Conservation (phyloP, 2,888 invertebrate genomes). For the Athetis lepigone region DNA sequence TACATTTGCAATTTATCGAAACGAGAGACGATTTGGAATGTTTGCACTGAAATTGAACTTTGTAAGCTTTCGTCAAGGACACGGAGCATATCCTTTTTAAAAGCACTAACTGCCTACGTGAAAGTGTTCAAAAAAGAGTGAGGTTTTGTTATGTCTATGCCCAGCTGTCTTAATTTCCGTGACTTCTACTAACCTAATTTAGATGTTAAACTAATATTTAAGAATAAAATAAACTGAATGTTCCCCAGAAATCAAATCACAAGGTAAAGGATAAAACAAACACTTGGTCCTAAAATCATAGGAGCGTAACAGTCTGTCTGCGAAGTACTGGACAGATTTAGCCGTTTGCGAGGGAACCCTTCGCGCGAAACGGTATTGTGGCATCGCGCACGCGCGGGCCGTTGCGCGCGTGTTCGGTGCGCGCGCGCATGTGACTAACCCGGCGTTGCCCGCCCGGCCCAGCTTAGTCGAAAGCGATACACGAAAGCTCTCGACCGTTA, state of each 20-base stretch:
- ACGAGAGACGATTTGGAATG: slow-evolving; percentile 64
- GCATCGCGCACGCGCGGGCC: slow-evolving; percentile 60
- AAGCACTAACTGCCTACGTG: slow-evolving; percentile 5
- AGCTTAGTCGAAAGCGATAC: slow-evolving; percentile 78
- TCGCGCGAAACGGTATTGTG: slow-evolving; percentile 57
- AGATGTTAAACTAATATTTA: slow-evolving; percentile 7
- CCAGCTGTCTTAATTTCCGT: slow-evolving; percentile 37
- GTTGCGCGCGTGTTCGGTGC: slow-evolving; percentile 80
- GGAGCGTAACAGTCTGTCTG: slow-evolving; percentile 68
- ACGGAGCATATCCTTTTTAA: slow-evolving; percentile 33
- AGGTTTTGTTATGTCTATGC: slow-evolving; percentile 7
- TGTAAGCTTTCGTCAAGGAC: slow-evolving; percentile 34
- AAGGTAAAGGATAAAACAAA: slow-evolving; percentile 52
- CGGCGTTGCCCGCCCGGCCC: slow-evolving; percentile 61
- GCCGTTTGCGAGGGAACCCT: slow-evolving; percentile 63
- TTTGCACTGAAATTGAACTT: slow-evolving; percentile 60
- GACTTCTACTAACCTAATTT: slow-evolving; percentile 22
- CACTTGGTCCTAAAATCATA: slow-evolving; percentile 63
- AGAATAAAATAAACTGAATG: slow-evolving; percentile 43
- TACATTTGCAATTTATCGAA: slow-evolving; percentile 70
- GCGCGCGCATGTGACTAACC: slow-evolving; percentile 87
- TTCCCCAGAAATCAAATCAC: slow-evolving; percentile 70
- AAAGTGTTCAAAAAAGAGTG: slow-evolving; percentile 5
- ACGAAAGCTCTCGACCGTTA: slow-evolving; percentile 81
- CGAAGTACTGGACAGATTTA: slow-evolving; percentile 70